Conservation (phyloP, 2,113 vertebrate species). For the Pedetes capensis region DNA sequence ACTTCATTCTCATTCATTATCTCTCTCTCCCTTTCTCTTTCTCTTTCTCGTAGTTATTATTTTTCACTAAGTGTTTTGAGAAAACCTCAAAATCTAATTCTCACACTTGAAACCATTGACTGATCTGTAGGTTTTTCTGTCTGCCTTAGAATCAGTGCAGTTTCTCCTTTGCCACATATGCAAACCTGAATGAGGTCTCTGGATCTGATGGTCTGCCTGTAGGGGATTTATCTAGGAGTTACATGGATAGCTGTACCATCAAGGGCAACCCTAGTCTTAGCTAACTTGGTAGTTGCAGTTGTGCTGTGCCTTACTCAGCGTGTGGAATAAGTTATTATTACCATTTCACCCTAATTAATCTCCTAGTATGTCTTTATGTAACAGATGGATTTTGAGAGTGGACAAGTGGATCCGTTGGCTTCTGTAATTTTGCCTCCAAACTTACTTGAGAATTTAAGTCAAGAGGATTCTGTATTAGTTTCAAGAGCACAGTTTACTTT, state of each 20-base stretch:
- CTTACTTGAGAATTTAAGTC: conserved; percentile 86
- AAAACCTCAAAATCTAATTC: not conserved
- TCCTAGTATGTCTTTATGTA: conserved; percentile 31
- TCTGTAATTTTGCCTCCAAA: conserved; percentile 90
- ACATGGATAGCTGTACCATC: too few species aligned
- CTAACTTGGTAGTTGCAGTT: not conserved
- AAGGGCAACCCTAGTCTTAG: not conserved
- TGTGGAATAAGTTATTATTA: not conserved
- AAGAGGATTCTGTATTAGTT: conserved; percentile 81
- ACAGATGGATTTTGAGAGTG: conserved; percentile 91
- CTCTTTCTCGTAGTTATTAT: not conserved
- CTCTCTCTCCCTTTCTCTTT: not conserved
- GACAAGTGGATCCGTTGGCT: conserved; percentile 83
- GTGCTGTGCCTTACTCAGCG: not conserved
- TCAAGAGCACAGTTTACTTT: conserved; percentile 96
- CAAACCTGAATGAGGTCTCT: not conserved
- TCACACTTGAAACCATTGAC: not conserved
- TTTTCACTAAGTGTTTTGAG: not conserved
- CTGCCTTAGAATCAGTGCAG: not conserved
- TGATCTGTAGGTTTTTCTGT: not conserved
- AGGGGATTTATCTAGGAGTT: not conserved
- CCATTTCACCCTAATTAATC: not conserved
- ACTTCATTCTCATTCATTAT: not conserved
- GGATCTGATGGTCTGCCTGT: not conserved
- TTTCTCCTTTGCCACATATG: not conserved